Base-by-base conservation (phyloP, 1,140 invertebrate species). In the Holotrichia oblita region DNA sequence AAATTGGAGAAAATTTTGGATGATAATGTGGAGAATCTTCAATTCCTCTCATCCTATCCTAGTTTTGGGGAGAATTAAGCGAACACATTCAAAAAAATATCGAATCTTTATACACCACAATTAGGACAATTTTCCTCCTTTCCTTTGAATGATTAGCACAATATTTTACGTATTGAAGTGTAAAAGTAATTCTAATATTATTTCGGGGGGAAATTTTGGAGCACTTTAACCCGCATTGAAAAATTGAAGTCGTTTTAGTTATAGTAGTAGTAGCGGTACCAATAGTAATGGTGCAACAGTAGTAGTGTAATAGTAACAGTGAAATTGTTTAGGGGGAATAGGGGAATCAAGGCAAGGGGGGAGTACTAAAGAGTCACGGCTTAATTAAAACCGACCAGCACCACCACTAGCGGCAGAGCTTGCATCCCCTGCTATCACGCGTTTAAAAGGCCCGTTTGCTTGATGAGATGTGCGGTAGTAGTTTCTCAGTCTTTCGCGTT, bases 401-500 rank as follows among this genome's bases (percentile, higher is more conserved):
- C 48, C 48, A 55, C 17, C 48, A 34, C 27, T 34, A 34, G 27
- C 27, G 27, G 27, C 27, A 55, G 48, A 14, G 48, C 48, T 17
- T 14, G 12, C 48, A 55, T 55, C 48, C 48, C 48, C 48, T 55
- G n/a, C 14, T 55, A 17, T n/a, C 14, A 17, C 14, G 48, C 48
- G 42, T 55, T 17, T 55, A 17, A 55, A 17, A 55, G 14, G 12
- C 48, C 6, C 12, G 48, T 17, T 17, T 17, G 48, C 48, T 55
- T n/a, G 48, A 55, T 55, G 48, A 55, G 48, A 55, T 17, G 48
- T 55, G 14, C 48, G 14, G 14, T 17, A 7, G 48, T 34, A 34
- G 27, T 34, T 17, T 55, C 17, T 55, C 48, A 55, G 48, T 55
- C 48, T n/a, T 55, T 55, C 48, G 48, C 48, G 48, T 55, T 55